Base-by-base conservation (phyloP, 2,113 vertebrate species). In the Pituophis catenifer region DNA sequence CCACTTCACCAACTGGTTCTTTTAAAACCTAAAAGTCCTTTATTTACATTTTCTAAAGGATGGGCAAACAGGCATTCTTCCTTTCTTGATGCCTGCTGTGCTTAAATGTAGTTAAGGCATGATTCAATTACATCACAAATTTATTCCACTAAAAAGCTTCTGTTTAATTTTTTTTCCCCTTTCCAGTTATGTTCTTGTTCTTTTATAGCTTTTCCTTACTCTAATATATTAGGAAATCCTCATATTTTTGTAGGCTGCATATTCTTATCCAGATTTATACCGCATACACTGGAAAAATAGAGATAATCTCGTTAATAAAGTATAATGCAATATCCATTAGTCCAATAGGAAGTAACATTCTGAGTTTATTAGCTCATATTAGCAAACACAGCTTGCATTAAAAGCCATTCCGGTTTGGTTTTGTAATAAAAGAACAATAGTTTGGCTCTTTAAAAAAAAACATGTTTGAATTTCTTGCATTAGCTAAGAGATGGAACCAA, bases 371-470 rank as follows among this genome's bases (percentile, higher is more conserved):
- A 97, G 93, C 91, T 96, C 0, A 0, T 94, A 95, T 97, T 97
- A 97, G 96, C 97, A 98, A 98, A 98, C 97, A 98, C 96, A 97
- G 96, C 97, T 97, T 98, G 96, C 96, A 96, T 97, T 97, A 96
- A 97, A 98, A 97, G 95, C 96, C 96, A 94, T 96, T 97, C 96
- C 91, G 89, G 48, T 94, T 97, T 97, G 95, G 96, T 96, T 96
- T 93, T 96, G 97, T 96, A 75, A 85, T 94, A 94, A 94, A 91
- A 95, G 96, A 97, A 97, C 92, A 97, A 93, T 96, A 94, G 53
- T 96, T 95, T 70, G 94, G 96, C 96, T 91, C 26, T 90, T 93
- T 11, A 19, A 53, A 90, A 90, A n/a, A n/a, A 95, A 94, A 10
- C 9, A 88, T 93, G 10, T 70, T 92, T 94, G 94, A 95, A 95